Conservation (phyloP, 2,888 invertebrate genomes). For the Theretra japonica region DNA sequence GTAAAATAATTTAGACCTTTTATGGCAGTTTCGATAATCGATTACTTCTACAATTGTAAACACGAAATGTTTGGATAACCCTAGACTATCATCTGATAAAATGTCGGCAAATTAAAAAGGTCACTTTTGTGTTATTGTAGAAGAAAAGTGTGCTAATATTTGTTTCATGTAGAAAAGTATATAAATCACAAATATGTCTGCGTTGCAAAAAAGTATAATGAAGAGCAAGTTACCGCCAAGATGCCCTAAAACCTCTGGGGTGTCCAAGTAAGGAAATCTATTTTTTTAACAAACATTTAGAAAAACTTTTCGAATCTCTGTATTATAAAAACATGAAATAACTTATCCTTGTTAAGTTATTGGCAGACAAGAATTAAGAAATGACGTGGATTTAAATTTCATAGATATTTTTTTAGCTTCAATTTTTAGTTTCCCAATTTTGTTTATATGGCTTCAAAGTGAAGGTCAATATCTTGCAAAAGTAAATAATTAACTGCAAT, state of each 20-base stretch:
- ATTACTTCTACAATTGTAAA: background rate
- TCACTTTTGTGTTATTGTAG: constrained; percentile 14
- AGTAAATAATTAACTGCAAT: too few relatives aligned
- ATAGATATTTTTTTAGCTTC: too few relatives aligned
- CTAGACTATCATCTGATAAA: constrained; percentile 20
- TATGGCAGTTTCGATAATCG: background rate
- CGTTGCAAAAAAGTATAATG: constrained; percentile 88
- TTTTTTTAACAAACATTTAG: background rate
- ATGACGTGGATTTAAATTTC: too few relatives aligned
- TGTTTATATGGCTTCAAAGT: too few relatives aligned
- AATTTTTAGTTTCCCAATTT: too few relatives aligned
- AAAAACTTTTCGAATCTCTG: background rate
- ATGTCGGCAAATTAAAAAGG: constrained; percentile 23
- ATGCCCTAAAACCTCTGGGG: constrained; percentile 70
- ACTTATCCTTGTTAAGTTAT: background rate
- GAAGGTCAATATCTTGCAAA: too few relatives aligned
- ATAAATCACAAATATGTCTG: constrained; percentile 81
- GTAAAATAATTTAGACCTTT: background rate
- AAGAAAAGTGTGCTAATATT: background rate
- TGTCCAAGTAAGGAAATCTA: constrained; percentile 61
- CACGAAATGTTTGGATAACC: background rate
- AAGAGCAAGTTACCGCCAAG: constrained; percentile 88
- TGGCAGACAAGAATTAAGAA: too few relatives aligned
- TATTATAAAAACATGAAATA: background rate
- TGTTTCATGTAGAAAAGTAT: background rate